These are phyloP conservation scores for Melinaea marsaeus DNA, from an alignment of 2,888 invertebrate genomes.

Conservation along the genomic window DNA sequence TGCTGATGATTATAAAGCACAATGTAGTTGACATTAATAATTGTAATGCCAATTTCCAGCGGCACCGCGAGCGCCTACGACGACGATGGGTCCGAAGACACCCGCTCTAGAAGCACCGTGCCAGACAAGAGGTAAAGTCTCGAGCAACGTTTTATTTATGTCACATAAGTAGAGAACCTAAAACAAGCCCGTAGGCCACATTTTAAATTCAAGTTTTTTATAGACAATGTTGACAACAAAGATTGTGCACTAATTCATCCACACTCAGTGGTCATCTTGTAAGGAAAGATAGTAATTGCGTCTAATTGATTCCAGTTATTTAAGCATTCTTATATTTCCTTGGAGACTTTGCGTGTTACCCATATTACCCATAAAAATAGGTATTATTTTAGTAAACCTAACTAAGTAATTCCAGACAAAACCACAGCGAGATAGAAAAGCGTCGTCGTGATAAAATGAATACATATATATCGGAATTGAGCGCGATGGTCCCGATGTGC, in stretches of 20 bases:
- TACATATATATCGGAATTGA: constrained; percentile 93
- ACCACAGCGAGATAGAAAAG: constrained; percentile 98
- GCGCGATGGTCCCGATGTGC: constrained; percentile 95
- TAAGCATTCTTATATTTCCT: no score
- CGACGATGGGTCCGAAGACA: constrained; percentile 83
- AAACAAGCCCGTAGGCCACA: no score
- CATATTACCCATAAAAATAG: no score
- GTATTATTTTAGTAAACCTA: no score
- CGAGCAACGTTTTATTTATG: constrained; percentile 23
- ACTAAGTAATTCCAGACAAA: constrained; percentile 78
- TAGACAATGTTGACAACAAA: no score
- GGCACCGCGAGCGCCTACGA: constrained; percentile 64
- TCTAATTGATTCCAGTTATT: no score
- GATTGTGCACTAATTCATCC: no score
- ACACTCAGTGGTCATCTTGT: no score
- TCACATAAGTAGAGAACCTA: background rate
- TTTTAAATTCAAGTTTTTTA: no score
- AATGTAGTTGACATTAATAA: background rate
- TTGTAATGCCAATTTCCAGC: constrained; percentile 22
- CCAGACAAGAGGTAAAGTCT: constrained; percentile 59
- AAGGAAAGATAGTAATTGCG: no score
- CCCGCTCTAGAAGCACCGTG: constrained; percentile 80
- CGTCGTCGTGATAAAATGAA: constrained; percentile 97
- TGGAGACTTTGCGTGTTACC: no score
- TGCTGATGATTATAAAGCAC: background rate